Evolutionary conservation across 2,113 vertebrate species (phyloP), one percentile per base, ranked within the genome.

Genomic region (Chloebia gouldiae): DNA sequence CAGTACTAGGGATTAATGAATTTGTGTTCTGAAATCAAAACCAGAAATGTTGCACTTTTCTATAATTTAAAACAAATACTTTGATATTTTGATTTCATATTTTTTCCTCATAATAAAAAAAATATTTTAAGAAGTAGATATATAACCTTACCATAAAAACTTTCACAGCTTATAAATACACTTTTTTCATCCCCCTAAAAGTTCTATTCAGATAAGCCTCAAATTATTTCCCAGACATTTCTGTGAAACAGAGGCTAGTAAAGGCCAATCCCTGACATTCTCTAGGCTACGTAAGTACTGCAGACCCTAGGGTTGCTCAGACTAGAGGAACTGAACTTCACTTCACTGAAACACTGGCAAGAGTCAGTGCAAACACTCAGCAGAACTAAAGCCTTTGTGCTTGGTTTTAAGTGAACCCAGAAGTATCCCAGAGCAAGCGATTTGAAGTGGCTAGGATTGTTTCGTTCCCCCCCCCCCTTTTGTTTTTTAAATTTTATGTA

Each of bases 121-220:
- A 54, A 11, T 17, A 33, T 4, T n/a, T 69, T n/a, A n/a, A 25
- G 57, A 90, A 70, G 17, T 40, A 92, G 45, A 80, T 64, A 56
- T 4, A 65, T 79, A 81, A 19, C 11, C 27, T 83, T 65, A 37
- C 24, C 53, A 76, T 45, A 77, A 90, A 82, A 94, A 77, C 7
- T 77, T 94, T 93, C 95, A 96, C 90, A 93, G 88, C 42, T 95
- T 96, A 90, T 86, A 95, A 83, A 63, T 57, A 59, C n/a, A 28
- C 15, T 77, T 86, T 57, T 94, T 44, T 72, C 13, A 73, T 95
- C 14, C 71, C 45, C 33, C 40, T 72, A 33, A 8, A 73, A 83
- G 23, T 83, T 83, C 0, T 0, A 77, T 83, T 90, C 63, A 81
- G n/a, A 80, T 33, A 22, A 82, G 44, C 7, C 6, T 50, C 33